phyloP scores from a whole-genome alignment of 2,113 vertebrate species.

The Rhizomys pruinosus region DNA sequence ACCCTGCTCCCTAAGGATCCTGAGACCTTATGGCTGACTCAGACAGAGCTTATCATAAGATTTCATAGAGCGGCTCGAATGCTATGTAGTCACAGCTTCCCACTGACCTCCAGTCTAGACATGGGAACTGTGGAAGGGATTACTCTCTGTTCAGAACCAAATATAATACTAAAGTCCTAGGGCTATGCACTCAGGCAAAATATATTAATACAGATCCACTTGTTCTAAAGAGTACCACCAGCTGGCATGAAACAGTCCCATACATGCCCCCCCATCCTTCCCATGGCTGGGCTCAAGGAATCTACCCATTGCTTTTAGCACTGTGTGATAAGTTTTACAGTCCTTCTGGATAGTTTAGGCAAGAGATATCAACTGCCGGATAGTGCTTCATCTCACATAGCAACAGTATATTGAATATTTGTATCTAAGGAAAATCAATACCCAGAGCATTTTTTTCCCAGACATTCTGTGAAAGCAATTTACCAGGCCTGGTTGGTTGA shows the following conservation, averaged over 20 bases:
- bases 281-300: neutral
- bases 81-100: neutral
- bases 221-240: neutral
- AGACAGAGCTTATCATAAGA: neutral
- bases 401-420: neutral
- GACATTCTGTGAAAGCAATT: neutral
- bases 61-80: neutral
- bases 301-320: conserved; percentile 21
- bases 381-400: neutral
- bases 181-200: no score
- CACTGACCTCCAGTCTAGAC: neutral
- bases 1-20: neutral
- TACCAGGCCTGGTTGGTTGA: neutral
- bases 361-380: neutral
- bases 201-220: neutral
- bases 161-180: no score
- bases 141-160: no score
- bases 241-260: neutral
- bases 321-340: conserved; percentile 20
- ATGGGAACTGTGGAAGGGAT: no score
- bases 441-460: neutral
- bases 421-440: neutral
- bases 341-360: conserved; percentile 1
- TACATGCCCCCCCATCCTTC: conserved; percentile 34
- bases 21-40: neutral